Percentiles rank a stretch among this genome's conserved stretches.
Evolutionary conservation across 2,888 invertebrate genomes (phyloP).

Genomic region (Lamellibrachia columna): DNA sequence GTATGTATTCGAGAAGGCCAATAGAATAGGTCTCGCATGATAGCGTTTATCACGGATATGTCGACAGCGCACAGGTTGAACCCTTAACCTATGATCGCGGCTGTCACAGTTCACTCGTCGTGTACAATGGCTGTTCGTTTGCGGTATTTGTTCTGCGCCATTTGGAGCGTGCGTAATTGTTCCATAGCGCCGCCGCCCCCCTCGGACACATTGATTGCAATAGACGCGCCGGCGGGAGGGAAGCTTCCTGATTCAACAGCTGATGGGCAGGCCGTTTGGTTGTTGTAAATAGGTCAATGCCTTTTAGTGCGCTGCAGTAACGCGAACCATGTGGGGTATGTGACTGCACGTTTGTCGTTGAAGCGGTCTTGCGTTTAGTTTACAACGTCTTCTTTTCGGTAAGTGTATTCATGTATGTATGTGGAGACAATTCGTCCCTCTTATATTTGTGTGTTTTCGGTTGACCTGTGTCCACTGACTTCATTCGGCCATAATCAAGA

Average conservation of each 20-base stretch:
- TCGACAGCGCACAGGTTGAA: not conserved
- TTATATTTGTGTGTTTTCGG: not conserved
- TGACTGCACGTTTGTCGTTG: not conserved
- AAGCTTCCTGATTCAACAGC: not conserved
- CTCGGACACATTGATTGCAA: not conserved
- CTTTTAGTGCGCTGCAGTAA: not conserved
- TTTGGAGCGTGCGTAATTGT: not conserved
- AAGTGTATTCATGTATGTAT: not conserved
- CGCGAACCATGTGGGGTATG: not conserved
- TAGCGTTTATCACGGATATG: not conserved
- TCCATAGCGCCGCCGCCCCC: not conserved
- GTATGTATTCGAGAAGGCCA: no score
- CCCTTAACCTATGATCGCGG: not conserved
- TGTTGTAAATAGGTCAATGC: slow-evolving; percentile 16
- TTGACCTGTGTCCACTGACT: not conserved
- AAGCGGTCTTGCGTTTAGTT: not conserved
- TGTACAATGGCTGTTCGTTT: not conserved
- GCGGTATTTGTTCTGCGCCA: not conserved
- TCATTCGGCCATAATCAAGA: not conserved
- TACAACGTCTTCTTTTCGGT: not conserved
- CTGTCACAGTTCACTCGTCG: not conserved
- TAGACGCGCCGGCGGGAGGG: not conserved
- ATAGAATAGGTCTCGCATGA: not conserved
- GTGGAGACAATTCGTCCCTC: not conserved
- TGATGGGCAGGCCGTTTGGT: not conserved